Base-by-base conservation (phyloP, 2,113 vertebrate species). In the Heterotis niloticus region DNA sequence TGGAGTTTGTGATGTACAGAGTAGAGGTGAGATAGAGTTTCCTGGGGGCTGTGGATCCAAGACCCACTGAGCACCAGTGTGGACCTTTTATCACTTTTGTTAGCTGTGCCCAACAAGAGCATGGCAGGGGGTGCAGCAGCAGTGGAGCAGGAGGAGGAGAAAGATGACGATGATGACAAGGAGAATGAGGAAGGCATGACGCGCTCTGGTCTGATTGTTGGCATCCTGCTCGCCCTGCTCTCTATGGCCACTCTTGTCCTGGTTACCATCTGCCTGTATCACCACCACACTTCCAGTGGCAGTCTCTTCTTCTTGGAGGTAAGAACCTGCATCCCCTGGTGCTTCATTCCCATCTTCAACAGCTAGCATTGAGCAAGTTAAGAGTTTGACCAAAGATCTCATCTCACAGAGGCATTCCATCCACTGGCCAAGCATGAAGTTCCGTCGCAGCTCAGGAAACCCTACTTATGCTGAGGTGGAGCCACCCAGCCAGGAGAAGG, bases 221-320 rank as follows among this genome's bases (percentile, higher is more conserved):
- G 96, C 14, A 92, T 98, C 80, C 91, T 98, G 5, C 85, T 98
- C 83, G 89, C 97, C 83, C 91, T 94, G 72, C 90, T 98, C 59
- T 84, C 97, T 66, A 90, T 97, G 88, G 91, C 93, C 0, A 94
- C 93, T 10, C 94, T 93, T 12, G 86, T 96, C 69, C 93, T 98
- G 0, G 91, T 98, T 87, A 96, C 93, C 0, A 78, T 96, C 82
- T 99, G 98, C 81, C 91, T 98, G 93, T 98, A 99, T 83, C 95
- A 98, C 66, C 96, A 97, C 54, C 97, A 97, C 0, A 98, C 96
- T 0, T 98, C 97, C 76, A 92, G 96, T 3, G 95, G 96, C 52
- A 96, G 97, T 82, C 93, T 98, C 88, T 98, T 99, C 91, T 96
- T 99, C 64, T 97, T 99, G 69, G 97, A 99, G 96, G 97, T 98